Base-by-base conservation (phyloP, 2,888 invertebrate species). In the Ophioninae sp. region DNA sequence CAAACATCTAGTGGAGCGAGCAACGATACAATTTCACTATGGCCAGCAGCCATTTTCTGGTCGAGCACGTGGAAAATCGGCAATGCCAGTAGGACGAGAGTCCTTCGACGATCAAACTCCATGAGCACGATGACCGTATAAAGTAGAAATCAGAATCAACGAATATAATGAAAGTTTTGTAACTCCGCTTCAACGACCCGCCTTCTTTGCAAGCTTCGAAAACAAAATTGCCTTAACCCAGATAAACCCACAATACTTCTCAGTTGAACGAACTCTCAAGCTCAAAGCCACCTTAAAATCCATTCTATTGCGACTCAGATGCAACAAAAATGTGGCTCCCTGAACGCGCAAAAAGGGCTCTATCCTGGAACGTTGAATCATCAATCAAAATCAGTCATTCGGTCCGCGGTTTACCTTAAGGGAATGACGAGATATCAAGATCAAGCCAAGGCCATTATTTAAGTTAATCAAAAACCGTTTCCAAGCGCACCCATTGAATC, bases 21-120 rank as follows among this genome's bases (percentile, higher is more conserved):
- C 44, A 57, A 20, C 57, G 70, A 77, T 76, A 84, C 79, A 79
- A 74, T 84, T 74, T 82, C 50, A 39, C 67, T 10, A 39, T 56
- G 39, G 62, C 67, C 67, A 72, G 62, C 65, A 61, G 44, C 61
- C 65, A 79, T 84, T 76, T 64, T 50, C 73, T 59, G 73, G 57
- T 73, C 74, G 50, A 65, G 30, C 64, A 68, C 75, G 75, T 68
- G 72, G 57, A 76, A 76, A 70, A 82, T 39, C 44, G 39, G 41
- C 68, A 62, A 56, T 65, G 56, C 57, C 30, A 44, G 56, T 69
- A 44, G 50, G 73, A 74, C 50, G 37, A 30, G 50, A 81, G 44
- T 76, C 37, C 39, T 74, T 62, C 17, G 65, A 62, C 56, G 10
- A 57, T 39, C 72, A 67, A 81, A 72, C 57, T 56, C 37, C 7